Percentiles rank a stretch among this genome's conserved stretches.
Evolutionary conservation across 2,113 vertebrate species (phyloP).

Genomic region (Phylloscopus trochilus): DNA sequence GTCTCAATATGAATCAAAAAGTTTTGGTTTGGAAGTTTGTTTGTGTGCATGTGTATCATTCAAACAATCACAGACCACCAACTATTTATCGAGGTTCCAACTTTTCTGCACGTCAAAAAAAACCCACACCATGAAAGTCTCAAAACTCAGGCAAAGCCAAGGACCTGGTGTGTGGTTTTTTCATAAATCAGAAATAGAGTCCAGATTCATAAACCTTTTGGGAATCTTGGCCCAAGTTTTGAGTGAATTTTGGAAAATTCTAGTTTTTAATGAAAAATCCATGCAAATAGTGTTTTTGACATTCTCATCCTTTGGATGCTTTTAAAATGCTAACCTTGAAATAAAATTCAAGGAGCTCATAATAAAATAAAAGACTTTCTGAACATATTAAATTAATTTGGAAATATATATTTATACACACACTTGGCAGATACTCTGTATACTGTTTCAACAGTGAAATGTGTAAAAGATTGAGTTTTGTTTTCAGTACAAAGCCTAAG

Average conservation of each 20-base stretch:
- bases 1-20: not conserved
- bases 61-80: not conserved
- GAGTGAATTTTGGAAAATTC: not conserved
- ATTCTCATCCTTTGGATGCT: not conserved
- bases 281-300: not conserved
- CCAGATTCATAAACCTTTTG: not conserved
- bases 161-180: not conserved
- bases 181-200: not conserved
- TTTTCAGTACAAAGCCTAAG: not conserved
- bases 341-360: not conserved
- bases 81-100: not conserved
- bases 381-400: not conserved
- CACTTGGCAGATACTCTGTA: not conserved
- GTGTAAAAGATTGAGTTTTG: fast-evolving
- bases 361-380: not conserved
- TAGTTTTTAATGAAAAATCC: not conserved
- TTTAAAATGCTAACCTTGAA: not conserved
- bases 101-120: not conserved
- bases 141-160: slow-evolving; percentile 1
- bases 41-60: not conserved
- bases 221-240: not conserved
- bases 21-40: not conserved
- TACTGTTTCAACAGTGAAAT: not conserved
- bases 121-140: not conserved
- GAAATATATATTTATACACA: not conserved